Conservation (phyloP, 2,113 vertebrate species). For the Corythornis cristatus region DNA sequence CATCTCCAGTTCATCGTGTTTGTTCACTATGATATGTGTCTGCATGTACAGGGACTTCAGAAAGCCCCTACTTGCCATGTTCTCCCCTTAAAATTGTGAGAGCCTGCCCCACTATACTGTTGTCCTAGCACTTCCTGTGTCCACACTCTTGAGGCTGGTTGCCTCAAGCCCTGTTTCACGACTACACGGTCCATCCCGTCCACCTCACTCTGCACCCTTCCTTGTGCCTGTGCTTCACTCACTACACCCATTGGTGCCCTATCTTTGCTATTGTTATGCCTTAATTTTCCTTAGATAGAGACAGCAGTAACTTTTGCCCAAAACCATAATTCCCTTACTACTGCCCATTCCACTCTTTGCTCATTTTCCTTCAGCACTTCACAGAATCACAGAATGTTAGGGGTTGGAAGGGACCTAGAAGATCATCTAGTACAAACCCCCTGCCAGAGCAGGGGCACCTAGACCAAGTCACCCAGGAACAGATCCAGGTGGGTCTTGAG, state of each 20-base stretch:
- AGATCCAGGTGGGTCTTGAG: too few species aligned
- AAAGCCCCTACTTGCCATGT: background rate
- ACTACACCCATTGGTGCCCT: background rate
- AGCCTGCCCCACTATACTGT: background rate
- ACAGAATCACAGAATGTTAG: too few species aligned
- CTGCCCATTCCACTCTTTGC: background rate
- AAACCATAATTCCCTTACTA: background rate
- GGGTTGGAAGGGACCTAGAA: too few species aligned
- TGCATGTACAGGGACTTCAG: background rate
- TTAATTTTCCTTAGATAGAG: background rate
- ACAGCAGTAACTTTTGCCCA: background rate
- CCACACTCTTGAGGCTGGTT: rapidly evolving
- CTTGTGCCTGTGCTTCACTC: background rate
- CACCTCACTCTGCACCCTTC: background rate
- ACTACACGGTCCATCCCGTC: rapidly evolving
- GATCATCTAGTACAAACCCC: too few species aligned
- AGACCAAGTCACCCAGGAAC: too few species aligned
- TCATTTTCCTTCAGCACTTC: background rate
- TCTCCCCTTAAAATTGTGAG: background rate
- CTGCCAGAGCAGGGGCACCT: too few species aligned
- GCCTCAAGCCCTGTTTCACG: background rate
- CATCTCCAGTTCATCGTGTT: background rate
- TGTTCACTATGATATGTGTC: background rate
- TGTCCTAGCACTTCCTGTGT: background rate
- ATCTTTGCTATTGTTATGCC: background rate